Evolutionary conservation across 2,113 vertebrate genomes (phyloP).

Genomic region (Nothoprocta perdicaria): DNA sequence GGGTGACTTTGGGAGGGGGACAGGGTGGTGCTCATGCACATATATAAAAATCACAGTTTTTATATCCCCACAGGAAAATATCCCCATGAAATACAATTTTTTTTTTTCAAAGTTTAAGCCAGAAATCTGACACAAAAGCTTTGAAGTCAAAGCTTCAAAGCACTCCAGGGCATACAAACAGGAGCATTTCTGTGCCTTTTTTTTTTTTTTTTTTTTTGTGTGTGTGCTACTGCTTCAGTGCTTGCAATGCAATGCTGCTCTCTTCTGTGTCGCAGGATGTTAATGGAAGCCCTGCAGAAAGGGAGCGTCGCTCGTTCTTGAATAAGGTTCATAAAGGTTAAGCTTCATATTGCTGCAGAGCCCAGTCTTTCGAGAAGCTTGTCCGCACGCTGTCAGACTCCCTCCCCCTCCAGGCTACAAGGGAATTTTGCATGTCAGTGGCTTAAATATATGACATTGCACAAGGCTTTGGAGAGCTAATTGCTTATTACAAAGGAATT

Average conservation of each 20-base stretch:
- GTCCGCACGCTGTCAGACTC: neutral
- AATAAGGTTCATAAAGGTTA: neutral
- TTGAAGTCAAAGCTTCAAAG: neutral
- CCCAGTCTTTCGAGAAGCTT: neutral
- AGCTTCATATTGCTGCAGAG: neutral
- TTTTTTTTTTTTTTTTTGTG: neutral
- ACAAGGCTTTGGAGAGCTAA: slow-evolving; percentile 39
- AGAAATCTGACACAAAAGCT: neutral
- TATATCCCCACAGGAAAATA: no score
- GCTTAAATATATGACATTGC: slow-evolving; percentile 49
- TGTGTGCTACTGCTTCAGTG: neutral
- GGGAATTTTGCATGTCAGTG: slow-evolving; percentile 6
- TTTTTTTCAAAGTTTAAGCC: neutral
- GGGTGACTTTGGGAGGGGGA: neutral
- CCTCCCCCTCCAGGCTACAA: neutral
- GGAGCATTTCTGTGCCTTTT: neutral
- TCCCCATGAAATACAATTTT: neutral
- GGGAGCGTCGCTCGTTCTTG: neutral
- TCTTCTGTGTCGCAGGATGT: neutral
- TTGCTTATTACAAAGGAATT: slow-evolving; percentile 59
- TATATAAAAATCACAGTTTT: neutral
- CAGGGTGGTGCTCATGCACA: accelerated
- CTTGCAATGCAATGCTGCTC: neutral
- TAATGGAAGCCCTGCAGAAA: neutral
- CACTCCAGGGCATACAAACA: neutral